Percentiles rank a stretch among this genome's conserved stretches.
These are phyloP conservation scores for Drosophila ananassae DNA, from an alignment of 1,140 invertebrate species.

Conservation along the genomic window DNA sequence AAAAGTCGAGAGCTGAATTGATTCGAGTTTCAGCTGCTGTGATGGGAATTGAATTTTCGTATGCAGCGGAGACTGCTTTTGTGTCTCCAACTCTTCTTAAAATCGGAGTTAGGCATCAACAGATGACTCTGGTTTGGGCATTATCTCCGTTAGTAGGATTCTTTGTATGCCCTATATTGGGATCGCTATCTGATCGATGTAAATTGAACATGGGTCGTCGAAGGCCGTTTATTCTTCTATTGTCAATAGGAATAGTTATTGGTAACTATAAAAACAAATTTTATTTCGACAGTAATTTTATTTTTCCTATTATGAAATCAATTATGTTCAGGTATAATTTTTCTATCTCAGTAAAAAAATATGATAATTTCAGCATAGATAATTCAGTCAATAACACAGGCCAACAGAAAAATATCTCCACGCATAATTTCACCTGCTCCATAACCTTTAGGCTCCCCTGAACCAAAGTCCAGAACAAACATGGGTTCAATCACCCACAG, in stretches of 20 bases:
- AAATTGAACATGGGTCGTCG: conserved; percentile 91
- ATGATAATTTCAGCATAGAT: too few relatives aligned
- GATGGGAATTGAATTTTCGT: conserved; percentile 98
- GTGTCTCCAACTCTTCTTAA: conserved; percentile 97
- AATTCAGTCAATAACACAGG: too few relatives aligned
- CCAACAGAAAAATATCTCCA: too few relatives aligned
- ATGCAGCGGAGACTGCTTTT: conserved; percentile 97
- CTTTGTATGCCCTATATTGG: conserved; percentile 95
- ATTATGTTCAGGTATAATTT: too few relatives aligned
- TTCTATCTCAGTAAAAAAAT: too few relatives aligned
- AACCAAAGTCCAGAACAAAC: too few relatives aligned
- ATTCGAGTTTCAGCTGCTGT: conserved; percentile 96
- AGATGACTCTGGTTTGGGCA: conserved; percentile 98
- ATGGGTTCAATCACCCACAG: too few relatives aligned
- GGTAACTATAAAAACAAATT: conserved; percentile 85
- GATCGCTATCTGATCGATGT: conserved; percentile 96
- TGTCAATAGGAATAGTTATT: conserved; percentile 94
- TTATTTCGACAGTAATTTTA: too few relatives aligned
- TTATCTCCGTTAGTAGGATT: conserved; percentile 96
- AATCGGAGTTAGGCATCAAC: conserved; percentile 94
- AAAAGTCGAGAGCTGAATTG: conserved; percentile 92
- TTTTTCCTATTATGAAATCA: too few relatives aligned
- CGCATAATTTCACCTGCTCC: too few relatives aligned
- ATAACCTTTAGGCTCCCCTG: too few relatives aligned
- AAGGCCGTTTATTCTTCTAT: conserved; percentile 94